Evolutionary conservation across 2,113 vertebrate genomes (phyloP), one percentile per base, ranked within the genome.

Genomic region (Dromiciops gliroides): DNA sequence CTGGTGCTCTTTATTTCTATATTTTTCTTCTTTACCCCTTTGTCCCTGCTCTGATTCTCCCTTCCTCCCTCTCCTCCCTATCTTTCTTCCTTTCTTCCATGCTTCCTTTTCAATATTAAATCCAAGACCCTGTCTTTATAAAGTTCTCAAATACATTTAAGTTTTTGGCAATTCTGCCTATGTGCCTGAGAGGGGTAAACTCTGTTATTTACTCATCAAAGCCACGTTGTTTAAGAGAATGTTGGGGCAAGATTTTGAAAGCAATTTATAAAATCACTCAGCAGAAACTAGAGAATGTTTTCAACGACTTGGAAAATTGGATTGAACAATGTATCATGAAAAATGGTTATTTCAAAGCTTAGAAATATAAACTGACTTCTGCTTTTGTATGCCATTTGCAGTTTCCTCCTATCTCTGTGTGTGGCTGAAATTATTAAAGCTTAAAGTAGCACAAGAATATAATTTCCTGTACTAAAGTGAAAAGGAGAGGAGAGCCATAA

Each of bases 291-390:
- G 48, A 96, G 92, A 96, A 93, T 50, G 91, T 37, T 90, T 92
- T 93, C 96, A 95, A 51, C 94, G 97, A 97, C 95, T 96, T 96
- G 93, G 96, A 97, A 97, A 97, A 97, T 97, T 95, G 94, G 94
- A 93, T 89, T 90, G 94, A 96, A 95, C 95, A 48, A 91, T 93
- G 48, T 2, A 3, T 94, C 67, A 92, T 93, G 96, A 92, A 95
- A 50, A 56, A 22, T 50, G 28, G 44, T 96, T 48, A 22, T 26
- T 52, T 94, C 11, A 24, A 51, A 49, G 91, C 92, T 89, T 52
- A 92, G 94, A 90, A 91, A 93, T 49, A 48, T 49, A n/a, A 95
- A 90, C 93, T 91, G 28, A 50, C 19, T 83, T 75, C 94, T 89
- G 56, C 50, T 90, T 94, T 50, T 52, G 48, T 92, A 23, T 92